Base-by-base conservation (phyloP, 2,797 vertebrate genomes). In the Halcyon chelicuti region DNA sequence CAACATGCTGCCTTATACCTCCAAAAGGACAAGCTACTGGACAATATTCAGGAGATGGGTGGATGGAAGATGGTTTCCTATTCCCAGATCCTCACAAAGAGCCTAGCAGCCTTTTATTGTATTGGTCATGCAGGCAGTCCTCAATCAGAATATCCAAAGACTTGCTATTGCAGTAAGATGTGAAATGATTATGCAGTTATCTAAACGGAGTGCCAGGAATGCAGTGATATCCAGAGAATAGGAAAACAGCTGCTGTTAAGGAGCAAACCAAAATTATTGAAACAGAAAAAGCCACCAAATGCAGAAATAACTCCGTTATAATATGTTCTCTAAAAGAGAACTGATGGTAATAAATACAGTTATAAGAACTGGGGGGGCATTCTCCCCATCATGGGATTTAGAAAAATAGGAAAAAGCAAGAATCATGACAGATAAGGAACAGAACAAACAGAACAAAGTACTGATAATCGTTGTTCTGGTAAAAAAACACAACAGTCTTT, bases 391-490 rank as follows among this genome's bases (percentile, higher is more conserved):
- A 61, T 10, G 80, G 37, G 28, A 71, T 57, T 88, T 39, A 0
- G 3, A 65, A 79, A 17, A 29, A 49, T 5, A 58, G 25, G 40
- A 75, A 83, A 26, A 75, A 83, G 39, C 29, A 88, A 88, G 58
- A 70, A 61, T 77, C 29, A 29, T 68, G 42, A 88, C 6, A 93
- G 62, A 83, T 57, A 91, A 65, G 49, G 44, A 94, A 91, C 31
- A 86, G 49, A 86, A 57, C 57, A 78, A 91, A 74, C 57, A 93
- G 68, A 94, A 57, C 9, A 73, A 94, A 70, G 70, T 78, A n/a
- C 28, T 77, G 42, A 9, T 83, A 73, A 79, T 88, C 51, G 39
- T 86, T 93, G 26, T 75, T 49, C 84, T 16, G 14, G 25, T 73
- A 25, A 81, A 78, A 91, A 79, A 94, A 54, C 29, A 10, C 9